Evolutionary conservation across 2,113 vertebrate genomes (phyloP).

Genomic region (Cacatua alba): DNA sequence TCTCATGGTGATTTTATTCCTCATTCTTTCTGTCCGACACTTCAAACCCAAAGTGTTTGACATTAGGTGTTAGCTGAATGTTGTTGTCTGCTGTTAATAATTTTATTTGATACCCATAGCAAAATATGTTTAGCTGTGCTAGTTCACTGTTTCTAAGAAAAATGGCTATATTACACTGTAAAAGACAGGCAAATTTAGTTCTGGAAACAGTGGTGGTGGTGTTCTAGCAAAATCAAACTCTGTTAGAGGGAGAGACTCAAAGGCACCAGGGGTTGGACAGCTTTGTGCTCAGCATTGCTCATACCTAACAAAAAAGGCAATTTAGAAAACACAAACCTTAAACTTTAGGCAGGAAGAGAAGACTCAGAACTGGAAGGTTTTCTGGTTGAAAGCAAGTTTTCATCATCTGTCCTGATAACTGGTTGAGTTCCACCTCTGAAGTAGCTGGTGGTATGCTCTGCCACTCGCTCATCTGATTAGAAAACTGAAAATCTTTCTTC

Average conservation of each 20-base stretch:
- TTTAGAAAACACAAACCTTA: neutral
- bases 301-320: neutral
- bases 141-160: neutral
- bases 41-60: neutral
- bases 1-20: neutral
- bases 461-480: neutral
- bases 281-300: neutral
- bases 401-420: neutral
- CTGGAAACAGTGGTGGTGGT: neutral
- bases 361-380: neutral
- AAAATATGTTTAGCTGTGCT: neutral
- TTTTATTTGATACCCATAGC: neutral
- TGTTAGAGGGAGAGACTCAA: neutral
- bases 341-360: neutral
- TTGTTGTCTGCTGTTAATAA: neutral
- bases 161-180: neutral
- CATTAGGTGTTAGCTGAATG: neutral
- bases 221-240: neutral
- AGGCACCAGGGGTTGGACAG: neutral
- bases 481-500: neutral
- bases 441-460: neutral
- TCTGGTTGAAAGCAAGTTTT: neutral
- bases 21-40: neutral
- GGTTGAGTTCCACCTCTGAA: neutral
- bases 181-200: neutral